A percentile compares a stretch with the other conserved stretches of the same genome.
phyloP scores from a whole-genome alignment of 2,797 vertebrate species.

The Coccyzus lansbergi region DNA sequence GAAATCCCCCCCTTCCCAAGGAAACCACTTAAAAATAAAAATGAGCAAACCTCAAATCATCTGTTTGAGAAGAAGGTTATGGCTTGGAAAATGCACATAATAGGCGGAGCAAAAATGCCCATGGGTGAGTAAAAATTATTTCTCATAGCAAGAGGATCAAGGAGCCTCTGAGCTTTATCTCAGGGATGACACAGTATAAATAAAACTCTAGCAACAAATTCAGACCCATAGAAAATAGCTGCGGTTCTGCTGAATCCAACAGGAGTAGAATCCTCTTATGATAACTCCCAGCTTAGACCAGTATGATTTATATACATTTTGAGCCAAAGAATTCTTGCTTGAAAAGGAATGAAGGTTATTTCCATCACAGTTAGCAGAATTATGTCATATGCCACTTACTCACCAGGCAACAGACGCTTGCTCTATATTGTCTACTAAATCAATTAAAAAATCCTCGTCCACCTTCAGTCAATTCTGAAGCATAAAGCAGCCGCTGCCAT shows the following conservation, averaged over 20 bases:
- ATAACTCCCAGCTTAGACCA: not conserved
- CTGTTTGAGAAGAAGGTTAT: slow-evolving; percentile 41
- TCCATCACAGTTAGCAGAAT: not conserved
- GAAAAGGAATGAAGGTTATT: slow-evolving; percentile 1
- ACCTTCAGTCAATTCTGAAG: not conserved
- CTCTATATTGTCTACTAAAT: not conserved
- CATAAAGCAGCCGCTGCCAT: not conserved
- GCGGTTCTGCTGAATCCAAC: not conserved
- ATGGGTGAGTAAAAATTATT: not conserved
- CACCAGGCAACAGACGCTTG: not conserved
- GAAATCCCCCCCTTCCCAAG: not conserved
- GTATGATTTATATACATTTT: not conserved
- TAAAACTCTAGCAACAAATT: not conserved
- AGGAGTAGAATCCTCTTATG: not conserved
- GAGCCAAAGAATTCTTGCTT: not conserved
- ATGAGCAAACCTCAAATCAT: slow-evolving; percentile 5
- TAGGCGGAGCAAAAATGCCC: slow-evolving; percentile 24
- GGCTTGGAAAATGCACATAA: slow-evolving; percentile 42
- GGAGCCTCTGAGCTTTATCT: slow-evolving; percentile 9
- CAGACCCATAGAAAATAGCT: not conserved
- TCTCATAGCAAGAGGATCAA: not conserved
- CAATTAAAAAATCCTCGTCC: not conserved
- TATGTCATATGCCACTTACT: not conserved
- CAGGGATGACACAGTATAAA: slow-evolving; percentile 2
- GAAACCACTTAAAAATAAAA: slow-evolving; percentile 56